phyloP scores from a whole-genome alignment of 2,113 vertebrate species.

The Lophius piscatorius region DNA sequence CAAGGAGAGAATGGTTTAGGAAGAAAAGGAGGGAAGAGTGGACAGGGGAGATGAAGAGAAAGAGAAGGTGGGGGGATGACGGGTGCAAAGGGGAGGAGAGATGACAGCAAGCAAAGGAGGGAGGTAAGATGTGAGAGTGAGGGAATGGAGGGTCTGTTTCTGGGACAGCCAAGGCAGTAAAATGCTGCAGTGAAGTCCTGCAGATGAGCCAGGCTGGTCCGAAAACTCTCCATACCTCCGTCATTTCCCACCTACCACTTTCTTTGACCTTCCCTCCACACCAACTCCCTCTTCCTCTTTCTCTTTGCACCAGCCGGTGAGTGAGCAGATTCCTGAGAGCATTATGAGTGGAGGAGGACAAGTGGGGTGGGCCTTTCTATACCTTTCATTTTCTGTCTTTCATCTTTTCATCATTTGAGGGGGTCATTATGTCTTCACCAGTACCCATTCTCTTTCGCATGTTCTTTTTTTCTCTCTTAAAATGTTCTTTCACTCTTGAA shows the following conservation, averaged over 20 bases:
- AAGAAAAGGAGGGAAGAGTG: not conserved
- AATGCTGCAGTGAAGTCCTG: slow-evolving; percentile 68
- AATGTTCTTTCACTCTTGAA: no score
- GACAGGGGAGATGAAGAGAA: slow-evolving; percentile 2
- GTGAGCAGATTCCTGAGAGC: slow-evolving; percentile 71
- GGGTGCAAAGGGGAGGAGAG: slow-evolving; percentile 30
- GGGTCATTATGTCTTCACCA: slow-evolving; percentile 18
- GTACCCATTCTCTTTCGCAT: not conserved
- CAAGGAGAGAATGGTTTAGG: not conserved
- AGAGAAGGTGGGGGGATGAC: slow-evolving; percentile 19
- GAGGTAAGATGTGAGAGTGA: slow-evolving; percentile 6
- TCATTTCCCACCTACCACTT: slow-evolving; percentile 31
- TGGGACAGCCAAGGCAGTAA: slow-evolving; percentile 61
- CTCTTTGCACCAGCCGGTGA: slow-evolving; percentile 70
- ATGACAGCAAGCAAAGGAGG: slow-evolving; percentile 26
- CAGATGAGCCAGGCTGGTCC: slow-evolving; percentile 34
- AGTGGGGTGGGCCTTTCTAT: slow-evolving; percentile 52
- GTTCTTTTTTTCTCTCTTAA: not conserved
- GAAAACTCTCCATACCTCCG: slow-evolving; percentile 24
- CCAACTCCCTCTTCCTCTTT: slow-evolving; percentile 21
- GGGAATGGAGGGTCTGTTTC: slow-evolving; percentile 62
- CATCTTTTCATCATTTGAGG: slow-evolving; percentile 24
- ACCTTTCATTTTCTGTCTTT: slow-evolving; percentile 29
- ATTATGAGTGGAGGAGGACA: slow-evolving; percentile 60
- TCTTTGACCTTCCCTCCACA: slow-evolving; percentile 62